These are phyloP conservation scores for Sula dactylatra DNA, from an alignment of 2,113 vertebrate species.

Conservation along the genomic window DNA sequence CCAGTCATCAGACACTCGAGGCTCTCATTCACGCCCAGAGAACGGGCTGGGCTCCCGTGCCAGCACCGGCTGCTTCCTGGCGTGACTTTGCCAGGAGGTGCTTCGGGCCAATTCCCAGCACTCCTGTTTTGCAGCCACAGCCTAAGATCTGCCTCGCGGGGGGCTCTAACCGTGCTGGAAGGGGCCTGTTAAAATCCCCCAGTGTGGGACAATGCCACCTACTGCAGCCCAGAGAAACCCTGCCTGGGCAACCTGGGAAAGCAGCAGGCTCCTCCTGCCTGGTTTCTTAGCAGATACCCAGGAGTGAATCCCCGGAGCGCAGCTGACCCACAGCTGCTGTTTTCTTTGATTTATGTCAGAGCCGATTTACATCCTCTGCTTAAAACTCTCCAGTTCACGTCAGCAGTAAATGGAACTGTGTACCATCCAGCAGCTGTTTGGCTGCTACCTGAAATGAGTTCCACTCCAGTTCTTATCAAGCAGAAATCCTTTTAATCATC, in stretches of 20 bases:
- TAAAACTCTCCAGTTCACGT: constrained; percentile 55
- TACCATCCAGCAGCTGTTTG: constrained; percentile 52
- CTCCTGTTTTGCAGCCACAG: not conserved
- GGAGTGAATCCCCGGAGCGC: not conserved
- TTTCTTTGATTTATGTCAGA: constrained; percentile 65
- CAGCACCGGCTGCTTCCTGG: rapidly evolving
- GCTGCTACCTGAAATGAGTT: constrained; percentile 63
- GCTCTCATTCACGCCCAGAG: not conserved
- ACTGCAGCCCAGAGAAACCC: not conserved
- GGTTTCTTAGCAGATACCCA: not conserved
- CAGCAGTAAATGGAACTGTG: constrained; percentile 58
- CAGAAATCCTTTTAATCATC: constrained; percentile 51
- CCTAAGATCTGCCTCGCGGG: not conserved
- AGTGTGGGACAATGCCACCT: not conserved
- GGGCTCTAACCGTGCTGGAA: not conserved
- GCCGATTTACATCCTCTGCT: constrained; percentile 37
- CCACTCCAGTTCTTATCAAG: constrained; percentile 50
- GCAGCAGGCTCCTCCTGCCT: not conserved
- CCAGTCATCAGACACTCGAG: not conserved
- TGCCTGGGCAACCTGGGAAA: rapidly evolving
- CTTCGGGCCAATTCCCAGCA: not conserved
- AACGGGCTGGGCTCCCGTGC: rapidly evolving
- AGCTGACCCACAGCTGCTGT: constrained; percentile 52
- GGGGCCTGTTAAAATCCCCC: not conserved
- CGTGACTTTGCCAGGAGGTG: not conserved